Evolutionary conservation across 2,113 vertebrate species (phyloP).

Genomic region (Deroptyus accipitrinus): DNA sequence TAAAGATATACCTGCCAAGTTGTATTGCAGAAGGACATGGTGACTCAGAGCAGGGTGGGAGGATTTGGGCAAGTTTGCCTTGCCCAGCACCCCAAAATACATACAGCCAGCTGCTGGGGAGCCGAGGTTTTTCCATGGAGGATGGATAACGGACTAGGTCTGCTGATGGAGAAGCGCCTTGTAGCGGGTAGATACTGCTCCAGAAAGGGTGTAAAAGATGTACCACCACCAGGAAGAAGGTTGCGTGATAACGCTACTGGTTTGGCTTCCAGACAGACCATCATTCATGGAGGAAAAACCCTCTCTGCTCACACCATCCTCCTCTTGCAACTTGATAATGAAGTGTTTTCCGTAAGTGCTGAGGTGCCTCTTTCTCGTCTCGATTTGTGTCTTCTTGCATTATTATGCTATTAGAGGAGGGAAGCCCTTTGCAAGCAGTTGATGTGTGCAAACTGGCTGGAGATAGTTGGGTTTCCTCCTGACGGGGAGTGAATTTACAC

Average conservation of each 20-base stretch:
- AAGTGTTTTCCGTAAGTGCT: neutral
- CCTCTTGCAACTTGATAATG: neutral
- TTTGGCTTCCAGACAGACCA: neutral
- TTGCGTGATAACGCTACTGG: neutral
- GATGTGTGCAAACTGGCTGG: neutral
- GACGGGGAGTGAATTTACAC: neutral
- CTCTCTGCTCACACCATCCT: accelerated
- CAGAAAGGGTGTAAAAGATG: neutral
- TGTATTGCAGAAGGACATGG: neutral
- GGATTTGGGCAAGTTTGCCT: neutral
- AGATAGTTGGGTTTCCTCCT: neutral
- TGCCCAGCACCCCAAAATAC: neutral
- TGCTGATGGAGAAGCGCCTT: neutral
- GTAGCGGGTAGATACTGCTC: neutral
- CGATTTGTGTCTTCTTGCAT: accelerated
- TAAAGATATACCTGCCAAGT: neutral
- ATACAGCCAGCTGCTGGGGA: neutral
- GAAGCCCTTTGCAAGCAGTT: neutral
- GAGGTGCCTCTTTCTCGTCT: neutral
- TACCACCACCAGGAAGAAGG: neutral
- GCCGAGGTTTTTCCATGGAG: accelerated
- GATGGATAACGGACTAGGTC: neutral
- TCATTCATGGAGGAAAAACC: neutral
- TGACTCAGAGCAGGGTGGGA: neutral
- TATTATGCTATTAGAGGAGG: neutral